These are phyloP conservation scores for Neomorphus geoffroyi DNA, from an alignment of 2,797 vertebrate genomes.

Conservation along the genomic window DNA sequence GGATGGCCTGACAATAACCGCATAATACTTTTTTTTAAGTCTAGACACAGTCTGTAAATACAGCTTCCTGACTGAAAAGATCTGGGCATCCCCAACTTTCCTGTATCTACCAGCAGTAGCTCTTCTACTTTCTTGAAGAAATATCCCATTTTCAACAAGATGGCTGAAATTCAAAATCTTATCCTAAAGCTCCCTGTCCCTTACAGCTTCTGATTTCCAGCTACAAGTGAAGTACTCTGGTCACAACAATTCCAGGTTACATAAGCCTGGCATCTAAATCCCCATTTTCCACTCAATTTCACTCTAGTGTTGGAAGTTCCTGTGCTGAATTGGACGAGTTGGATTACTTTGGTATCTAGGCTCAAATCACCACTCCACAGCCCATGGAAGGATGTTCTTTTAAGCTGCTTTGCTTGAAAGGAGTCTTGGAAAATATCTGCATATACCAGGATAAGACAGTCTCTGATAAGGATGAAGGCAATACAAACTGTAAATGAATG, in stretches of 20 bases:
- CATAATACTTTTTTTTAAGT: not conserved
- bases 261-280: not conserved
- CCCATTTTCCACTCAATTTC: not conserved
- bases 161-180: not conserved
- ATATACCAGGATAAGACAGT: not conserved
- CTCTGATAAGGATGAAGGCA: not conserved
- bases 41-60: not conserved
- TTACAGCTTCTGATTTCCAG: not conserved
- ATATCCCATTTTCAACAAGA: not conserved
- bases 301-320: not conserved
- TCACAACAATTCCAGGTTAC: not conserved
- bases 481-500: not conserved
- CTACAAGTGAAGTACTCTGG: not conserved
- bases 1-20: not conserved
- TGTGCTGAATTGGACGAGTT: not conserved
- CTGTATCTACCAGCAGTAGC: not conserved
- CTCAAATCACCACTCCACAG: not conserved
- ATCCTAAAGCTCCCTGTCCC: not conserved
- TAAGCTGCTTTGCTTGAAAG: not conserved
- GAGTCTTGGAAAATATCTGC: not conserved
- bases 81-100: not conserved
- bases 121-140: not conserved
- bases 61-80: not conserved
- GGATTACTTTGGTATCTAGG: not conserved
- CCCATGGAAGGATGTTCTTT: not conserved